Conservation (phyloP, 2,888 invertebrate genomes). For the Cheilosia impressa region DNA sequence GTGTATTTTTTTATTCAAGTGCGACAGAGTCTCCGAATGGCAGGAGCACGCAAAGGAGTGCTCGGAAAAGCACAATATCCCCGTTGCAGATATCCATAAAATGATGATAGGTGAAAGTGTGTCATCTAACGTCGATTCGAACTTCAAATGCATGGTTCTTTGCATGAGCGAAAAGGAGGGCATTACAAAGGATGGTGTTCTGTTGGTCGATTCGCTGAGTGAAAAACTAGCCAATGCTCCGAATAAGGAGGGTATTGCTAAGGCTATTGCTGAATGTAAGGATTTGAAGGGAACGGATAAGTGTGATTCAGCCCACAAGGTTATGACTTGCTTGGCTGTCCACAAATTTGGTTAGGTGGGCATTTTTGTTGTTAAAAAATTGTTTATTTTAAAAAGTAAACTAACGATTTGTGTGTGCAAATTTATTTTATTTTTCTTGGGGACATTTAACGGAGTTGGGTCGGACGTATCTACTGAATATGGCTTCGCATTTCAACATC, state of each 20-base stretch:
- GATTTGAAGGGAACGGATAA: constrained; percentile 78
- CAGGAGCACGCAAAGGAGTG: constrained; percentile 74
- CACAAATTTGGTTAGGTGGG: not conserved
- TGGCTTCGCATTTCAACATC: too few relatives aligned
- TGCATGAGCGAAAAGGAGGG: constrained; percentile 81
- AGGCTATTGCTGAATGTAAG: constrained; percentile 78
- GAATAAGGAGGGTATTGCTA: constrained; percentile 76
- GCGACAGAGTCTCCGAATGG: constrained; percentile 13
- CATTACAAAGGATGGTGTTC: constrained; percentile 77
- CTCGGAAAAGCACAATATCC: constrained; percentile 76
- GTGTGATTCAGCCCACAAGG: constrained; percentile 80
- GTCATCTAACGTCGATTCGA: constrained; percentile 74
- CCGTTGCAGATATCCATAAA: constrained; percentile 76
- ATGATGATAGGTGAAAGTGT: constrained; percentile 76
- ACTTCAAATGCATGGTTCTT: constrained; percentile 79
- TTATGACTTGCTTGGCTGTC: constrained; percentile 78
- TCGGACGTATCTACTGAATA: too few relatives aligned
- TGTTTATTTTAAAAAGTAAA: too few relatives aligned
- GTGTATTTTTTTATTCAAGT: not conserved
- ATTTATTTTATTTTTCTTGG: too few relatives aligned
- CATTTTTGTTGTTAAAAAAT: not conserved
- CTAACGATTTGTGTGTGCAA: too few relatives aligned
- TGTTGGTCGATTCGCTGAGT: constrained; percentile 76
- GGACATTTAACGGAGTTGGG: too few relatives aligned
- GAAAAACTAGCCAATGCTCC: constrained; percentile 77